Percentiles rank a stretch among this genome's conserved stretches.
phyloP scores from a whole-genome alignment of 2,888 invertebrate genomes.

The Acanthosepion pharaonis region DNA sequence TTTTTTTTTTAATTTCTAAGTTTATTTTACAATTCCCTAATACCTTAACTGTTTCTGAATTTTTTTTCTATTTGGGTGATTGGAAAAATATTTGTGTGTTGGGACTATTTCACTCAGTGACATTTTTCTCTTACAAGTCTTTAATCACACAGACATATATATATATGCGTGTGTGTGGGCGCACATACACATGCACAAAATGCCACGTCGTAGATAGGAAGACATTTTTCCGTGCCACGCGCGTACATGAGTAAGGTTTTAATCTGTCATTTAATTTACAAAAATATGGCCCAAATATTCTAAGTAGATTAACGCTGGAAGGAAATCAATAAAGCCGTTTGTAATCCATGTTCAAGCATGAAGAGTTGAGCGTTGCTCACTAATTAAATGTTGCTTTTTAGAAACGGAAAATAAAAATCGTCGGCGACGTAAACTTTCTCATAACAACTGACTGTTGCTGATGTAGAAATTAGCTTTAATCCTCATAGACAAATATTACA shows the following conservation, averaged over 20 bases:
- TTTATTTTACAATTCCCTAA: too few relatives aligned
- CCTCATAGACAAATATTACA: neutral
- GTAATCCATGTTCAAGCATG: neutral
- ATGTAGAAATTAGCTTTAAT: too few relatives aligned
- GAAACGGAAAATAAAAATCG: neutral
- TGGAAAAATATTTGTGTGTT: too few relatives aligned
- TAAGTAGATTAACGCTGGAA: neutral
- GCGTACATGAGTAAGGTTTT: neutral
- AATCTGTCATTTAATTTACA: neutral
- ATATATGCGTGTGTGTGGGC: too few relatives aligned
- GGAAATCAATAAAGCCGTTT: neutral
- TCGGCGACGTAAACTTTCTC: neutral
- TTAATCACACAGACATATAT: neutral
- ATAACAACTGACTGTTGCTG: neutral
- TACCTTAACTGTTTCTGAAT: too few relatives aligned
- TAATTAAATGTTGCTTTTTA: neutral
- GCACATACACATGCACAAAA: neutral
- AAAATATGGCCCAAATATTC: neutral
- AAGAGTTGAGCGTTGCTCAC: neutral
- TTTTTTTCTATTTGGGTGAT: too few relatives aligned
- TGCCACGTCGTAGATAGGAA: neutral
- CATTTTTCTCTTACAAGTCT: neutral
- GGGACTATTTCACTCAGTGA: neutral
- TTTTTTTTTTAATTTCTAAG: too few relatives aligned
- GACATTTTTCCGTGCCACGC: neutral